A percentile compares a stretch with the other conserved stretches of the same genome.
phyloP scores from a whole-genome alignment of 2,113 vertebrate species.

The Chiloscyllium plagiosum region DNA sequence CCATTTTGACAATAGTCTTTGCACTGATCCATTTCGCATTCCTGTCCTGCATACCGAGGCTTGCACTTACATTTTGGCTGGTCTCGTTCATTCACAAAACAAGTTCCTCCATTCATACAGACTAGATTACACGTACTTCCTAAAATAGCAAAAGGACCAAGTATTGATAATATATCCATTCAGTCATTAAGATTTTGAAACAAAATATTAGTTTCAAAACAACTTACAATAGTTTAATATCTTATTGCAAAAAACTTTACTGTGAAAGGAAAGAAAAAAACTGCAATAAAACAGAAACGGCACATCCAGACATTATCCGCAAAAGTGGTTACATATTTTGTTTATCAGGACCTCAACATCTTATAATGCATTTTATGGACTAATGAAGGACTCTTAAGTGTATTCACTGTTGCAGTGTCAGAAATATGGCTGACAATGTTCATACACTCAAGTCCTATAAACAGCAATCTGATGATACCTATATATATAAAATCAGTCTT shows the following conservation, averaged over 20 bases:
- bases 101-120: slow-evolving; percentile 92
- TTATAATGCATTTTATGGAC: background rate
- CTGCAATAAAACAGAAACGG: no score
- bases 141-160: slow-evolving; percentile 47
- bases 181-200: background rate
- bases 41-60: slow-evolving; percentile 90
- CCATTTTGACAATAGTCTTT: slow-evolving; percentile 90
- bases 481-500: background rate
- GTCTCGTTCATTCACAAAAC: slow-evolving; percentile 88
- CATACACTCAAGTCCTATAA: background rate
- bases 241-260: background rate
- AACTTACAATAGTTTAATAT: background rate
- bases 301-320: no score
- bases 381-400: background rate
- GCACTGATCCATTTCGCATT: slow-evolving; percentile 92
- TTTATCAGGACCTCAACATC: background rate
- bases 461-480: background rate
- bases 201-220: background rate
- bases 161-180: background rate
- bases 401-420: background rate
- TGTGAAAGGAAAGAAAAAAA: background rate
- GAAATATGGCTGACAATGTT: background rate
- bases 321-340: background rate
- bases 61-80: slow-evolving; percentile 88
- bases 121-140: slow-evolving; percentile 80